Evolutionary conservation across 2,113 vertebrate genomes (phyloP), one percentile per base, ranked within the genome.

Genomic region (Peromyscus leucopus): DNA sequence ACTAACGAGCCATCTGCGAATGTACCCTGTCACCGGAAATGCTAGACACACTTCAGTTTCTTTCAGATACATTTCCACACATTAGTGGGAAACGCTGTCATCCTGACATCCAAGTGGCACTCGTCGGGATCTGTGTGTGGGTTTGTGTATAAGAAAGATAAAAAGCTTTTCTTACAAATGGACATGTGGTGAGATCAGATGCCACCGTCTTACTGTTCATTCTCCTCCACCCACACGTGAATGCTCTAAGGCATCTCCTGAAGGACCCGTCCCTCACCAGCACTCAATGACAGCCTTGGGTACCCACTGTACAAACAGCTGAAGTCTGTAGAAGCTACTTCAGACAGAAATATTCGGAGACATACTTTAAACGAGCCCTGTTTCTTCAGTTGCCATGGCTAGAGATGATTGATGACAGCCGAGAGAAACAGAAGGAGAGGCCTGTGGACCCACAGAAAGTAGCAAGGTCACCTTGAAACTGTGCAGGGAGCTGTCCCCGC

Each of bases 81-180:
- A n/a, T 83, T 57, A 72, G 82, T 39, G 87, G 80, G 72, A 76
- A 90, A 96, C 16, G 31, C 65, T 89, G 91, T 96, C 91, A 82
- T 89, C 82, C 80, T 95, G 85, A 78, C 55, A 74, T 17, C 19
- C 79, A 97, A 84, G 83, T 82, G 90, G 55, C 85, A 90, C 39
- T 92, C 94, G 39, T n/a, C 83, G 26, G 59, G 76, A 46, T 42
- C 19, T 7, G 51, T 71, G 83, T 51, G 11, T 26, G 69, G 17
- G 21, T 55, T 80, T 46, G 59, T 36, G 7, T 5, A 42, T 26
- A 24, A 91, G 83, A 75, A 28, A 75, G 46, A 78, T 46, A 59
- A 36, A 36, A 6, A 36, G 36, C 31, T 67, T 67, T 86, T 90
- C 71, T 76, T 84, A 3, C 9, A 12, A 42, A 89, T 21, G 89